These are phyloP conservation scores for Aphidius gifuensis DNA, from an alignment of 1,140 invertebrate species.

Conservation along the genomic window DNA sequence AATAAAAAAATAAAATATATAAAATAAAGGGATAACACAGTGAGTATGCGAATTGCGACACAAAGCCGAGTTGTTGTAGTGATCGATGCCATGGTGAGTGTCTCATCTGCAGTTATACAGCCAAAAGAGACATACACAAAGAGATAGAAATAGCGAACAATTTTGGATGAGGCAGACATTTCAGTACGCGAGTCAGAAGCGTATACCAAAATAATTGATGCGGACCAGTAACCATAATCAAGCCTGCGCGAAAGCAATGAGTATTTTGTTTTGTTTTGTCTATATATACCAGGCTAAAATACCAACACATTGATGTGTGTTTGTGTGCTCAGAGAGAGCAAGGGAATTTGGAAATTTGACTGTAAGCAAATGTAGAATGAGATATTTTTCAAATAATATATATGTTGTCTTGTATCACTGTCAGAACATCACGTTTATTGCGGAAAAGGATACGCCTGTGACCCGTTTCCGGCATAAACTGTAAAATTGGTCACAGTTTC, in stretches of 20 bases:
- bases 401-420: too few species aligned
- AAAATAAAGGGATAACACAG: conserved; percentile 14
- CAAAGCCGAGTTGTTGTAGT: conserved; percentile 5
- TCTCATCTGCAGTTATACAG: background rate
- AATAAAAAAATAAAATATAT: background rate
- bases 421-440: too few species aligned
- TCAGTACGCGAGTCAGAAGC: conserved; percentile 24
- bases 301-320: too few species aligned
- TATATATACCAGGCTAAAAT: too few species aligned
- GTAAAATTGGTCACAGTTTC: too few species aligned
- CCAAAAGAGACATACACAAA: background rate
- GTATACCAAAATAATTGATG: conserved; percentile 23
- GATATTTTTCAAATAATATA: too few species aligned
- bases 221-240: conserved; percentile 26
- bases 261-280: background rate
- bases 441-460: too few species aligned
- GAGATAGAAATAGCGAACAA: background rate
- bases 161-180: conserved; percentile 9
- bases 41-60: conserved; percentile 21
- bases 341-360: too few species aligned
- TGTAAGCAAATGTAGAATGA: too few species aligned
- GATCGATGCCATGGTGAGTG: conserved; percentile 20
- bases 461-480: too few species aligned
- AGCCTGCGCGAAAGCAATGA: conserved; percentile 13
- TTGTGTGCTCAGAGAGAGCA: too few species aligned